Conservation (phyloP, 2,888 invertebrate genomes). For the Lordiphosa andalusiaca region DNA sequence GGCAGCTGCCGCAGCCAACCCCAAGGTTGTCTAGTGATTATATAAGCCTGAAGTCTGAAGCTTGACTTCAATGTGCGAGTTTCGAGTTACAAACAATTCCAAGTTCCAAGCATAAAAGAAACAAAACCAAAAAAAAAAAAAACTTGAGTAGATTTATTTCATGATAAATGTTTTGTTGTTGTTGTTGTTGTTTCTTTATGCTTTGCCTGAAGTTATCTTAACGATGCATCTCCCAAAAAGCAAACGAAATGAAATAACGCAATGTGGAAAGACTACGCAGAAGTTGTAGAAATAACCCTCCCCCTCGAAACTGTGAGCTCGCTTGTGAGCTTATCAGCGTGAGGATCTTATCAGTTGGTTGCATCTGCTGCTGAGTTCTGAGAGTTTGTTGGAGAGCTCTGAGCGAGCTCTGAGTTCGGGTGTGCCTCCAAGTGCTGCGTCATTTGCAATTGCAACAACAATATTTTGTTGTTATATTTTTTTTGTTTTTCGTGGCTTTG, state of each 20-base stretch:
- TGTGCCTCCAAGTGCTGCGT: slow-evolving; percentile 53
- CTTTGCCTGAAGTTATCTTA: slow-evolving; percentile 65
- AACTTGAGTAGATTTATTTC: slow-evolving; percentile 70
- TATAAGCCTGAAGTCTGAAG: slow-evolving; percentile 37
- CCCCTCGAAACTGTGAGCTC: slow-evolving; percentile 4
- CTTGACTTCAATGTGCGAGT: slow-evolving; percentile 50
- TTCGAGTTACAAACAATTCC: slow-evolving; percentile 43
- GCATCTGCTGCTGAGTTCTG: slow-evolving; percentile 43
- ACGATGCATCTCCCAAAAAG: slow-evolving; percentile 67
- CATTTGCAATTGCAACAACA: slow-evolving; percentile 54
- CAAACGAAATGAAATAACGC: slow-evolving; percentile 73
- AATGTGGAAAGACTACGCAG: slow-evolving; percentile 14
- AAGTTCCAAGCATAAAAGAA: slow-evolving; percentile 28
- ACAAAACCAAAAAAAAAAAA: slow-evolving; percentile 36
- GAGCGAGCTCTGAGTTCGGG: slow-evolving; percentile 24
- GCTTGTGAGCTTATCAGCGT: slow-evolving; percentile 61
- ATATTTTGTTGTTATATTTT: neutral
- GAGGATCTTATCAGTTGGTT: slow-evolving; percentile 68
- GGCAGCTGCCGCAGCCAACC: slow-evolving; percentile 23
- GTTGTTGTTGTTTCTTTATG: slow-evolving; percentile 63
- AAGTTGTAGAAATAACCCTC: slow-evolving; percentile 16
- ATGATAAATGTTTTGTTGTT: slow-evolving; percentile 64
- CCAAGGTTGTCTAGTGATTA: slow-evolving; percentile 42
- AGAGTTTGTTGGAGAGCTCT: slow-evolving; percentile 8
- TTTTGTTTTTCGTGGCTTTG: slow-evolving; percentile 41